Evolutionary conservation across 2,113 vertebrate species (phyloP), one percentile per base, ranked within the genome.

Genomic region (Ia io): DNA sequence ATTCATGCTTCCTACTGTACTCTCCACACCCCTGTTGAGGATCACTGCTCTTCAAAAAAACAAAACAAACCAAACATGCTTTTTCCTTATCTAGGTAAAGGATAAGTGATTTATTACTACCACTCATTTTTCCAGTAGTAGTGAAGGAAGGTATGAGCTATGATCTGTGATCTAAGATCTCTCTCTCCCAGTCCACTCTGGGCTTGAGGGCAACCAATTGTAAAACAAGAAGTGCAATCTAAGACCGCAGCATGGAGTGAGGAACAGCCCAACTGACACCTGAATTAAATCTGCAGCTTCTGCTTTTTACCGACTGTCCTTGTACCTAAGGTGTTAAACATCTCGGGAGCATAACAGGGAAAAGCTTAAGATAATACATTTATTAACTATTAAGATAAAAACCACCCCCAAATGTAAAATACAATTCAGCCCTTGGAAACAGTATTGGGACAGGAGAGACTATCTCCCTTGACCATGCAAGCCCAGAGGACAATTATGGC

Each of bases 151-250:
- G 91, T 79, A 49, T 85, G 82, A 93, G 91, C 95, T 86, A n/a
- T 51, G 56, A 95, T 95, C 93, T 93, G 51, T 44, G 59, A 95
- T 95, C 91, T 95, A 65, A 96, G 89, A 93, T 97, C 88, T 97
- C 92, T 95, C 94, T 97, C 88, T 97, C 85, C 94, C 37, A 91
- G 92, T 93, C 83, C 96, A 93, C 94, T 97, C 94, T 94, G 88
- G 93, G 96, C 94, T 97, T 51, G 35, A 95, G 93, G 88, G 85
- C 92, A 94, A 53, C 85, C 73, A 76, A 40, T 79, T 65, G 92
- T 95, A 95, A 96, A 97, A 90, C 61, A 88, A 88, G 78, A 30
- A 78, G 4, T 78, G 13, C 67, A 53, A 56, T 87, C 84, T 35
- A 63, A 63, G 49, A 76, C 32, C 1, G 11, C 16, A 70, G 14